These are phyloP conservation scores for Merluccius polli DNA, from an alignment of 2,797 vertebrate genomes.

Conservation along the genomic window DNA sequence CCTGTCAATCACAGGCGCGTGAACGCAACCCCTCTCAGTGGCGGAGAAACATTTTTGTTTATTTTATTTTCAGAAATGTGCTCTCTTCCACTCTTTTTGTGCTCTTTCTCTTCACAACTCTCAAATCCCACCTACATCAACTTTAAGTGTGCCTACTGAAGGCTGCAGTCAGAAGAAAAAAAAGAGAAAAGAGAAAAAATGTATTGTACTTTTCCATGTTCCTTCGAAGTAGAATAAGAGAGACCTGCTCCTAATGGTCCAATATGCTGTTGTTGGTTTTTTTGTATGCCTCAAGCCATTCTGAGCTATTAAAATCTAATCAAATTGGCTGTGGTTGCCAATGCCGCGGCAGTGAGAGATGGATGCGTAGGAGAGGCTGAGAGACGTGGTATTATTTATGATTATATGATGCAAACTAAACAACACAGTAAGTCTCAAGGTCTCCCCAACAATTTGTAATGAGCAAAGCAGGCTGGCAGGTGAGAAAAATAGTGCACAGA, in stretches of 20 bases:
- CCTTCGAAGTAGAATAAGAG: too few relatives aligned
- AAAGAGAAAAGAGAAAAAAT: neutral
- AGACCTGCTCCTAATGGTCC: neutral
- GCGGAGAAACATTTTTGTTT: too few relatives aligned
- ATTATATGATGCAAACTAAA: neutral
- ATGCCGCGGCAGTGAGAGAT: neutral
- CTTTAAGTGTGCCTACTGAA: neutral
- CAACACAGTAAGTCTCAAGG: neutral
- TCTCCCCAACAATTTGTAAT: conserved; percentile 2
- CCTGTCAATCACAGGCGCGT: neutral
- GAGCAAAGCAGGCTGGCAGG: neutral
- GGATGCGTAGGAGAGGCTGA: neutral
- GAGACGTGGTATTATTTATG: neutral
- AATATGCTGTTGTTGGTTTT: neutral
- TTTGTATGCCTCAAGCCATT: conserved; percentile 8
- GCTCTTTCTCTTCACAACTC: too few relatives aligned
- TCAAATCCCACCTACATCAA: too few relatives aligned
- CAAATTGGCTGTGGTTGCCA: neutral
- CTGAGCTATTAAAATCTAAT: conserved; percentile 13
- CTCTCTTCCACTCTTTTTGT: too few relatives aligned
- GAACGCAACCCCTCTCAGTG: neutral
- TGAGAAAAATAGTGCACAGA: conserved; percentile 6
- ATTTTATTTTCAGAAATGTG: too few relatives aligned
- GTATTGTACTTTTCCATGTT: too few relatives aligned
- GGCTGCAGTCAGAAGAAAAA: conserved; percentile 7